Conservation (phyloP, 2,113 vertebrate genomes). For the Thermophis baileyi region DNA sequence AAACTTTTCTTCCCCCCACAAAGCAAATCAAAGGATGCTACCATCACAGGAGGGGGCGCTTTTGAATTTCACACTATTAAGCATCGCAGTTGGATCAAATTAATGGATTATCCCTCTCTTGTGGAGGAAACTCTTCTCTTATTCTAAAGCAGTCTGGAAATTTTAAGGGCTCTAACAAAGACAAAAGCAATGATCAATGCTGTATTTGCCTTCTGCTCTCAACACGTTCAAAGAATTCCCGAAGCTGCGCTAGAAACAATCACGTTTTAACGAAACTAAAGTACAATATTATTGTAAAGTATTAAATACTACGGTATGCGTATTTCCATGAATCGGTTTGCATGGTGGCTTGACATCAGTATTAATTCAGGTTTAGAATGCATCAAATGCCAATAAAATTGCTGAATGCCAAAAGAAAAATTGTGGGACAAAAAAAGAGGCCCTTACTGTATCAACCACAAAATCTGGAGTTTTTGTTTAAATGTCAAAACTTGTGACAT, state of each 20-base stretch:
- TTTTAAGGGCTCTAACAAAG: neutral
- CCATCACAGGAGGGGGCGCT: neutral
- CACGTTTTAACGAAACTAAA: too few relatives aligned
- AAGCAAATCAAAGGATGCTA: neutral
- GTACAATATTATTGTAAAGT: too few relatives aligned
- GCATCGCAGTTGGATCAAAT: neutral
- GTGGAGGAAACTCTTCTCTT: neutral
- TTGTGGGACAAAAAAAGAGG: neutral
- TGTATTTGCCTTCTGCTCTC: neutral
- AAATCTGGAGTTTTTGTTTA: neutral
- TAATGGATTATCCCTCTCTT: neutral
- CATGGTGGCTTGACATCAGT: neutral
- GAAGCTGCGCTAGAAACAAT: too few relatives aligned
- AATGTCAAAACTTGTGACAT: neutral
- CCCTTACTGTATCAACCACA: neutral
- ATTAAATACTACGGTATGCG: neutral
- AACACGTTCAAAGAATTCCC: neutral
- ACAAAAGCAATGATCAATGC: neutral
- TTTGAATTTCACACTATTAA: neutral
- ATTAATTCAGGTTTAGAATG: neutral
- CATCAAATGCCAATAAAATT: neutral
- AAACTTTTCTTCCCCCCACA: neutral
- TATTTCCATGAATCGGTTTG: neutral
- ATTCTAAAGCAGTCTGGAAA: neutral
- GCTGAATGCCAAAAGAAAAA: neutral